phyloP scores from a whole-genome alignment of 2,797 vertebrate species.

The Bradypodion ventrale region DNA sequence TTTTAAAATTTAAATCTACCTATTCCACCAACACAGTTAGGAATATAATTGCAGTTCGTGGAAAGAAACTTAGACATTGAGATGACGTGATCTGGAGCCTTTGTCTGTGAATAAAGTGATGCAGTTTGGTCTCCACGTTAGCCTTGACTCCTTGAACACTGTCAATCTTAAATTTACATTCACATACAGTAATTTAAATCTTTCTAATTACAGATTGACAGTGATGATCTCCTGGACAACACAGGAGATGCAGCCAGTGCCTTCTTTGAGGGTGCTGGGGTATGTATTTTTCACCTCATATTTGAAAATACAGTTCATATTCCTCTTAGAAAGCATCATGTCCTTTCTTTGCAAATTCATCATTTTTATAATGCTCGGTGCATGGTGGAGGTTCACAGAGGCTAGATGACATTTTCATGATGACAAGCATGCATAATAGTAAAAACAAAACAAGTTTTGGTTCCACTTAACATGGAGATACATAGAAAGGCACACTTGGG shows the following conservation, averaged over 20 bases:
- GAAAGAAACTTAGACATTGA: background rate
- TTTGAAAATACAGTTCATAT: background rate
- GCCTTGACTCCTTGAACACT: background rate
- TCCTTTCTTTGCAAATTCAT: background rate
- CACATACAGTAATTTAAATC: conserved; percentile 31
- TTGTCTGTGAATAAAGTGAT: background rate
- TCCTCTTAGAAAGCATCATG: background rate
- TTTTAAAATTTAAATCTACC: no score
- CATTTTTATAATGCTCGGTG: background rate
- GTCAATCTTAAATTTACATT: background rate
- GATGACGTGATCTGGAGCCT: background rate
- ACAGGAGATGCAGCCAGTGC: conserved; percentile 92
- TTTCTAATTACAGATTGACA: conserved; percentile 88
- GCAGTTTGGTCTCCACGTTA: background rate
- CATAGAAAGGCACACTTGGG: background rate
- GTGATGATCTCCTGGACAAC: conserved; percentile 97
- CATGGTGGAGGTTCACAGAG: background rate
- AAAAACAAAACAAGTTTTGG: background rate
- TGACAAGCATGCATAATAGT: background rate
- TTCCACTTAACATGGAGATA: background rate
- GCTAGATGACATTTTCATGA: background rate
- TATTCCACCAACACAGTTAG: background rate
- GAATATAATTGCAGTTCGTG: background rate
- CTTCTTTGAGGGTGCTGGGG: conserved; percentile 93
- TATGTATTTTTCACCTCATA: conserved; percentile 78